A percentile compares a stretch with the other conserved stretches of the same genome.
phyloP scores from a whole-genome alignment of 2,797 vertebrate genomes.

The Sparus aurata region DNA sequence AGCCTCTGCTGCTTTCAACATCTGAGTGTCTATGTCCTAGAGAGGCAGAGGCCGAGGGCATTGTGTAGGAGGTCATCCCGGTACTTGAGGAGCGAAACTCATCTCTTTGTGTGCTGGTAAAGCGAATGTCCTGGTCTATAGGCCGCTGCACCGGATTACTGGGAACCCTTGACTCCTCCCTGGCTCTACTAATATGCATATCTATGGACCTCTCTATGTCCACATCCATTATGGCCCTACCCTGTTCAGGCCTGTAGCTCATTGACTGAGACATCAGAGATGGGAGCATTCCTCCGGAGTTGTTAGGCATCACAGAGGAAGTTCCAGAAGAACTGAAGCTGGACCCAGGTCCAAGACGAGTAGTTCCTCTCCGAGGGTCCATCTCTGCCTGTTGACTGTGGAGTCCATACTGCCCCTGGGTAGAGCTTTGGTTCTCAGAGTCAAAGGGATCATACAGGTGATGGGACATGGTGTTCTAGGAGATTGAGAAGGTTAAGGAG shows the following conservation, averaged over 20 bases:
- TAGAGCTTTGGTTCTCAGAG: constrained; percentile 62
- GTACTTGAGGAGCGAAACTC: constrained; percentile 43
- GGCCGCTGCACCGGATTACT: constrained; percentile 81
- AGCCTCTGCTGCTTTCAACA: constrained; percentile 25
- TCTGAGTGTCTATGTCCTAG: constrained; percentile 19
- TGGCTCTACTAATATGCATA: constrained; percentile 79
- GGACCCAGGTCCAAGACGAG: constrained; percentile 63
- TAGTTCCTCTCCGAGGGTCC: constrained; percentile 31
- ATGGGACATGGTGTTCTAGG: constrained; percentile 84
- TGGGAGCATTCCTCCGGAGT: constrained; percentile 41
- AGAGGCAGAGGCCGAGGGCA: constrained; percentile 26
- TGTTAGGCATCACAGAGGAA: constrained; percentile 24
- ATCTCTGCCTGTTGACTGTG: constrained; percentile 23
- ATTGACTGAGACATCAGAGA: constrained; percentile 58
- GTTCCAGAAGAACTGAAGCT: constrained; percentile 61
- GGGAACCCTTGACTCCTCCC: constrained; percentile 74
- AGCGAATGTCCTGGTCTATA: constrained; percentile 62
- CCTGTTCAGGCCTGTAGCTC: constrained; percentile 77
- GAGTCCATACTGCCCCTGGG: constrained; percentile 59
- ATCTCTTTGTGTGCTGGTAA: constrained; percentile 79
- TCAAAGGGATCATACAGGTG: constrained; percentile 87
- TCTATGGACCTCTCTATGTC: constrained; percentile 77
- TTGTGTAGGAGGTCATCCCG: constrained; percentile 61
- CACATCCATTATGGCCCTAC: constrained; percentile 61
- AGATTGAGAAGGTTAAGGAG: constrained; percentile 87